These are phyloP conservation scores for Phymanthus crucifer DNA, from an alignment of 92 coral and sea anemone species.

Conservation along the genomic window DNA sequence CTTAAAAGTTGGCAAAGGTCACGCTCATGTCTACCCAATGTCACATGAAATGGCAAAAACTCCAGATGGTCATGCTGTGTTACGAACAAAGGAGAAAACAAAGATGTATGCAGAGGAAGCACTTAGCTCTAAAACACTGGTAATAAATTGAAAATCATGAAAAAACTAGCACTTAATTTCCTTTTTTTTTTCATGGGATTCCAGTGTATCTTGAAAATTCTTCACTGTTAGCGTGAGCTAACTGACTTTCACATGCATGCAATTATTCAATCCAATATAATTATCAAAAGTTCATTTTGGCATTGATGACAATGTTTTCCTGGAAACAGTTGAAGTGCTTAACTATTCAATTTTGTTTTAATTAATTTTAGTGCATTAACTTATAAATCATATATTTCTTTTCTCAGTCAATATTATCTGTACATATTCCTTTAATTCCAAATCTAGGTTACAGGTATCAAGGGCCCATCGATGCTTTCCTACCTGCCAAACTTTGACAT, in stretches of 20 bases:
- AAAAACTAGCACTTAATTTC: too few species aligned
- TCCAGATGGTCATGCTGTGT: conserved; percentile 36
- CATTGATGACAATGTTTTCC: too few species aligned
- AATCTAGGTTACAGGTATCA: conserved; percentile 42
- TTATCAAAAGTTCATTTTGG: too few species aligned
- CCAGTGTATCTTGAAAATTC: background rate
- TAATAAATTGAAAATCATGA: background rate
- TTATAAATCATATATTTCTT: too few species aligned
- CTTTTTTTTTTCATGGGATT: too few species aligned
- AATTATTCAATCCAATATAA: too few species aligned
- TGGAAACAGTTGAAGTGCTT: too few species aligned
- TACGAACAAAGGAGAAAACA: conserved; percentile 38
- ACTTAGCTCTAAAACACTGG: conserved; percentile 15
- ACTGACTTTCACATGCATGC: background rate
- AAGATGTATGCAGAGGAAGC: conserved; percentile 30
- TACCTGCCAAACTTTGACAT: conserved; percentile 36
- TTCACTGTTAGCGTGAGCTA: background rate
- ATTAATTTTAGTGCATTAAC: too few species aligned
- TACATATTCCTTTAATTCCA: background rate
- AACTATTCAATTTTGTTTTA: too few species aligned
- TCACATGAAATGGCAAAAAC: conserved; percentile 38
- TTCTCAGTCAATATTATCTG: too few species aligned
- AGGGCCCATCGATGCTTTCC: conserved; percentile 58
- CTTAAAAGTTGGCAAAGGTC: conserved; percentile 43
- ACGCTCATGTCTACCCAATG: conserved; percentile 46